Evolutionary conservation across 2,113 vertebrate species (phyloP), one percentile per base, ranked within the genome.

Genomic region (Petromus typicus): DNA sequence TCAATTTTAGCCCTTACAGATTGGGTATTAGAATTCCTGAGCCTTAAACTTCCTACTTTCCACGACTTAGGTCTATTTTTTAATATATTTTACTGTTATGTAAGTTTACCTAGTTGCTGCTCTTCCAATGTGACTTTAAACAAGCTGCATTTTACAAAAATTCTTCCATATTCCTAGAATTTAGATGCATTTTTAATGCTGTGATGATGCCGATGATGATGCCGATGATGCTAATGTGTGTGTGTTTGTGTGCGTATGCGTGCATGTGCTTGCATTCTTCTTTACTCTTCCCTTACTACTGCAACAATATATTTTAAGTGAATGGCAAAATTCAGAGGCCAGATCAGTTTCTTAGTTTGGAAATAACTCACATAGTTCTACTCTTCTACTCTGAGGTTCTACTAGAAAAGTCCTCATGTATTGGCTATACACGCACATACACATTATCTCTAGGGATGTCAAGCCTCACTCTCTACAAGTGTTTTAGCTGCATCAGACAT

Each of bases 311-410:
- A 73, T 85, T 80, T 94, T 92, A 87, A 85, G 27, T 43, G 69
- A 0, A 86, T 25, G 67, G 5, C 59, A 93, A 93, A 86, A 71
- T 81, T 37, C 61, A 93, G 14, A 73, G 30, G 22, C n/a, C 13
- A 91, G 66, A 90, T 94, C 43, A 83, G 32, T 79, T 81, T 86
- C 66, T 66, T 61, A 34, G 34, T 27, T 23, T 83, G 2, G 45
- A 59, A 89, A 43, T 86, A 79, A 87, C n/a, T 95, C 40, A 66
- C 66, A 56, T 14, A 20, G 56, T 22, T 83, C 82, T 81, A n/a
- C n/a, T n/a, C n/a, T n/a, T n/a, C n/a, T n/a, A n/a, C n/a, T 78
- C 83, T 93, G 63, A 89, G 32, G 51, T 80, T 89, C 32, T 63
- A 56, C 2, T 25, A 63, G 75, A 48, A 78, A 89, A 25, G 34